Conservation (phyloP, 2,888 invertebrate species). For the Tridacna crocea region DNA sequence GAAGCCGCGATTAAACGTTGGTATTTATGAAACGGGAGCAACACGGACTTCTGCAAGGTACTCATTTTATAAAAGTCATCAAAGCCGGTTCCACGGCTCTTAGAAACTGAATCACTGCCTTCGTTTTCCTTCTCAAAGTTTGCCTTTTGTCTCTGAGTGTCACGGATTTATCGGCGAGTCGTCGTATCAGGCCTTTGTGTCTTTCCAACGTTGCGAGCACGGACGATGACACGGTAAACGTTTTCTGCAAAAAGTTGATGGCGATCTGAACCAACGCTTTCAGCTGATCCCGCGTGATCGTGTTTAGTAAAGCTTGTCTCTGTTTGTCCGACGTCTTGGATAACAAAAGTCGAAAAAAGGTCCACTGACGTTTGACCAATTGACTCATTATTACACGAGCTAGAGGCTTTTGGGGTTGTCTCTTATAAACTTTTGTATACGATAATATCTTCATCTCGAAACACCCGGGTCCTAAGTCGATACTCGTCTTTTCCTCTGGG, state of each 20-base stretch:
- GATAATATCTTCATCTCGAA: slow-evolving; percentile 24
- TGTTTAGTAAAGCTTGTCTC: slow-evolving; percentile 15
- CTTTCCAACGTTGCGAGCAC: neutral
- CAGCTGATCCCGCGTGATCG: slow-evolving; percentile 5
- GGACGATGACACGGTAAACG: neutral
- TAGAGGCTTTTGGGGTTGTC: neutral
- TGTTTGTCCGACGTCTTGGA: slow-evolving; percentile 22
- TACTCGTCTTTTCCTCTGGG: too few species aligned
- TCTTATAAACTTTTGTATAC: slow-evolving; percentile 29
- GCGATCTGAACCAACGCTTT: neutral
- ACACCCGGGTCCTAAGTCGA: too few species aligned
- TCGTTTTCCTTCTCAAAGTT: neutral
- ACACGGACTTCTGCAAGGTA: slow-evolving; percentile 9
- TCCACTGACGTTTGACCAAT: slow-evolving; percentile 22
- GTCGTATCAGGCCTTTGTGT: neutral
- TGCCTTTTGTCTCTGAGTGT: neutral
- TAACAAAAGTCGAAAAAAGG: slow-evolving; percentile 25
- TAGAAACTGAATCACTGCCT: neutral
- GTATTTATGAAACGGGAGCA: slow-evolving; percentile 9
- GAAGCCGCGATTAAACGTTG: neutral
- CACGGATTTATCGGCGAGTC: neutral
- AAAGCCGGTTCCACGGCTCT: too few species aligned
- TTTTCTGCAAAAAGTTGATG: neutral
- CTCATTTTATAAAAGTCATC: slow-evolving; percentile 13
- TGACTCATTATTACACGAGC: slow-evolving; percentile 18